Evolutionary conservation across 2,888 invertebrate genomes (phyloP), one percentile per base, ranked within the genome.

Genomic region (Opisthograptis luteolata): DNA sequence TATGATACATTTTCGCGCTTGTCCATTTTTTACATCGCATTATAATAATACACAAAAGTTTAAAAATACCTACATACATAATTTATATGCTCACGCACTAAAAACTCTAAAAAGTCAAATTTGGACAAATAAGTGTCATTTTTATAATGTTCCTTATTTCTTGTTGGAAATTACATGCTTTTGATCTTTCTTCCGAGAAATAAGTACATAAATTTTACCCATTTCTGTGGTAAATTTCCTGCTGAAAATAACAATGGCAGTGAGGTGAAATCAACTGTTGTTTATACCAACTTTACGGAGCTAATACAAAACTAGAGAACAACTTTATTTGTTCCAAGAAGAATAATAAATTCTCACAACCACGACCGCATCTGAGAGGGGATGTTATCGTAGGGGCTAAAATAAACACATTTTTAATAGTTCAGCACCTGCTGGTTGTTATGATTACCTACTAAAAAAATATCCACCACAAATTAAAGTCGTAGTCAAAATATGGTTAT

Each of bases 391-490:
- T 68, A 69, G 70, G 71, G 71, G 68, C 68, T 59, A 73, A 73
- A 60, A 68, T 68, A 82, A 84, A 84, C 79, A 80, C 73, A 73
- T 75, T 74, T 67, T 75, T 66, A 68, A 73, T 39, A 50, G 44
- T 35, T 9, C n/a, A 13, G 17, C 15, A 27, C 20, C 12, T 12
- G 3, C 12, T 0, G 40, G 10, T 15, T 14, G 4, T 10, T 32
- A 8, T n/a, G 14, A 8, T 30, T 25, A 25, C 25, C 1, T 25
- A n/a, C n/a, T n/a, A n/a, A 1, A 25, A 20, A 10, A 25, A 25
- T 4, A 25, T 10, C 3, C 7, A 6, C 1, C 3, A 20, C n/a
- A n/a, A n/a, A n/a, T n/a, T n/a, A n/a, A n/a, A n/a, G n/a, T n/a
- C n/a, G n/a, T n/a, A n/a, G n/a, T n/a, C n/a, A n/a, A n/a, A n/a